A percentile compares a stretch with the other conserved stretches of the same genome.
phyloP scores from a whole-genome alignment of 1,140 invertebrate genomes.

The Lethocerus indicus region DNA sequence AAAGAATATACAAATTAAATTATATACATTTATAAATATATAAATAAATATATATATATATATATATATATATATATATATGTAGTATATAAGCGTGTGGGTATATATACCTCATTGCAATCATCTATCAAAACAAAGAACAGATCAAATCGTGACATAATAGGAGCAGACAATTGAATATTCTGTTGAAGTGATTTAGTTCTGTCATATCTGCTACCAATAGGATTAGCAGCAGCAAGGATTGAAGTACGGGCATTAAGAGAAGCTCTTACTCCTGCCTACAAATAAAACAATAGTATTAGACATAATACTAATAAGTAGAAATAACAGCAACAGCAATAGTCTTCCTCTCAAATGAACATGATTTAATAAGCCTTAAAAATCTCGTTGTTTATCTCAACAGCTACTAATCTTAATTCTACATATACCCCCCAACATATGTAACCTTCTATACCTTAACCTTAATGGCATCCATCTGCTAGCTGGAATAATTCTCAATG shows the following conservation, averaged over 20 bases:
- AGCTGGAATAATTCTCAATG: no score
- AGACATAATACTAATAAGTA: background rate
- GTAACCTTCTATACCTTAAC: no score
- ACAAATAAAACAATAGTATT: slow-evolving; percentile 17
- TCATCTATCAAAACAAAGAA: slow-evolving; percentile 98
- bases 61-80: background rate
- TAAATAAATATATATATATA: background rate
- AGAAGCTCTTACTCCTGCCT: slow-evolving; percentile 92
- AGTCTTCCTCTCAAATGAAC: no score
- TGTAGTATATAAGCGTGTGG: background rate
- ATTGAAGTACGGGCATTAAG: slow-evolving; percentile 96
- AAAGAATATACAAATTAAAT: slow-evolving; percentile 1
- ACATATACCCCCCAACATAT: no score
- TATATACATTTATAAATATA: background rate
- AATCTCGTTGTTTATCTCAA: no score
- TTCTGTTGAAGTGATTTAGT: slow-evolving; percentile 92
- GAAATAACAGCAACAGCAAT: no score
- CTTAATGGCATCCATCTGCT: no score
- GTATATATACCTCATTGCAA: slow-evolving; percentile 59
- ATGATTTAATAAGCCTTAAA: no score
- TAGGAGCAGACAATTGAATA: slow-evolving; percentile 82
- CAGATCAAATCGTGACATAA: slow-evolving; percentile 98
- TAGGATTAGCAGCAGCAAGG: slow-evolving; percentile 94
- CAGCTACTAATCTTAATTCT: no score
- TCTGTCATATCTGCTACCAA: slow-evolving; percentile 90